Percentiles rank a stretch among this genome's conserved stretches.
Conservation (phyloP, 2,797 vertebrate species). For the Aldrovandia affinis region DNA sequence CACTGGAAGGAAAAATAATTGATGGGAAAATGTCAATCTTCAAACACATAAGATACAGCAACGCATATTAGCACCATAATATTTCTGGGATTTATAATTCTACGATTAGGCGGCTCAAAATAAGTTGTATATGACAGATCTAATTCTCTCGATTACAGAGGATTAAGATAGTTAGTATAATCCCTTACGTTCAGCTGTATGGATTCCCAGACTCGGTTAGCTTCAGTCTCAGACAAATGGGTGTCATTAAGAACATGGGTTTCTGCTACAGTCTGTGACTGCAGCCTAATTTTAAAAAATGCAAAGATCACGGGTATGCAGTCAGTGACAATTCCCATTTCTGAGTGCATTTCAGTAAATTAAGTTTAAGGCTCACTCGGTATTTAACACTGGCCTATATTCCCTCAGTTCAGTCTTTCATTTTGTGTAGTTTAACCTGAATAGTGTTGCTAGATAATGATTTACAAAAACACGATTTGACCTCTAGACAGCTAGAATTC, state of each 20-base stretch:
- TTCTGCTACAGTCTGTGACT: not conserved
- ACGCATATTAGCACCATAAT: not conserved
- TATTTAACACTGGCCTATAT: not conserved
- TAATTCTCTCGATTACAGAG: slow-evolving; percentile 12
- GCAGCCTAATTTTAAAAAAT: not conserved
- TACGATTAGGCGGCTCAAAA: not conserved
- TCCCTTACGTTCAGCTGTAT: slow-evolving; percentile 25
- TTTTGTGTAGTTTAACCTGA: not conserved
- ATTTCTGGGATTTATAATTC: not conserved
- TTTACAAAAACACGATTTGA: not conserved
- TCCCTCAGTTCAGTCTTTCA: not conserved
- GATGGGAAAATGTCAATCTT: slow-evolving; percentile 10
- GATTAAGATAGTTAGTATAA: slow-evolving; percentile 47
- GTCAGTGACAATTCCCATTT: not conserved
- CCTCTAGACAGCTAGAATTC: not conserved
- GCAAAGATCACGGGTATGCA: not conserved
- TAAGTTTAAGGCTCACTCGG: too few species aligned
- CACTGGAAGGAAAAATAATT: not conserved
- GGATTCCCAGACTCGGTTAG: not conserved
- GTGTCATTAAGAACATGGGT: not conserved
- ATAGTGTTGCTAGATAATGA: not conserved
- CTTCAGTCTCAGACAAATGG: not conserved
- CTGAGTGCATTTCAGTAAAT: too few species aligned
- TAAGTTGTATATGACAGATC: slow-evolving; percentile 25
- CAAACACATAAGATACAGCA: not conserved